Evolutionary conservation across 1,140 invertebrate species (phyloP).

Genomic region (Venturia canescens): DNA sequence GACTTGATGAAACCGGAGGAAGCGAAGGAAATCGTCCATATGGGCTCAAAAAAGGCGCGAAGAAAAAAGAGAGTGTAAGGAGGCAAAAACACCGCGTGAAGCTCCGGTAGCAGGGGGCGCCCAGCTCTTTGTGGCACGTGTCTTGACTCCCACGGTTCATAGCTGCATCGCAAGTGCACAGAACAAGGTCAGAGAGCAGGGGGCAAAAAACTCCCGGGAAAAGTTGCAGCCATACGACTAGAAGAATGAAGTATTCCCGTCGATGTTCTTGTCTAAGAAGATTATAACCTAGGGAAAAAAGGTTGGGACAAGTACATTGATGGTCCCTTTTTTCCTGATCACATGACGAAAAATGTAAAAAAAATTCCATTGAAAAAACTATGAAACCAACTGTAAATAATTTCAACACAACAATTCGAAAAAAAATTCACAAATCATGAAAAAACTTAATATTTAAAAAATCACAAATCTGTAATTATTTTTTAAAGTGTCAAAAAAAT

Average conservation of each 20-base stretch:
- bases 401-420: too few species aligned
- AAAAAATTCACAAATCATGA: too few species aligned
- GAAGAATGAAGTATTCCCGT: constrained; percentile 45
- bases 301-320: too few species aligned
- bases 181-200: constrained; percentile 53
- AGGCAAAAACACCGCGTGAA: constrained; percentile 7
- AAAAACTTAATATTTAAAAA: too few species aligned
- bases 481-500: too few species aligned
- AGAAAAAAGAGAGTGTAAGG: constrained; percentile 42
- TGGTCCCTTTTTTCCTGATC: too few species aligned
- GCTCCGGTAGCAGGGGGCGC: constrained; percentile 53
- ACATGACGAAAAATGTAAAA: too few species aligned
- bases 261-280: background rate
- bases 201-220: constrained; percentile 39
- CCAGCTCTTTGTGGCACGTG: constrained; percentile 64
- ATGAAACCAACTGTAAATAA: too few species aligned
- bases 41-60: constrained; percentile 16
- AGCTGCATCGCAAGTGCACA: constrained; percentile 60
- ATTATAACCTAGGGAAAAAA: background rate
- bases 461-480: too few species aligned
- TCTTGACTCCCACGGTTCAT: constrained; percentile 66
- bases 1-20: background rate
- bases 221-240: constrained; percentile 40
- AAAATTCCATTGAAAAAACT: too few species aligned
- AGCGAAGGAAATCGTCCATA: constrained; percentile 11